A percentile compares a stretch with the other conserved stretches of the same genome.
Evolutionary conservation across 2,888 invertebrate species (phyloP).

Genomic region (Acronicta psi): DNA sequence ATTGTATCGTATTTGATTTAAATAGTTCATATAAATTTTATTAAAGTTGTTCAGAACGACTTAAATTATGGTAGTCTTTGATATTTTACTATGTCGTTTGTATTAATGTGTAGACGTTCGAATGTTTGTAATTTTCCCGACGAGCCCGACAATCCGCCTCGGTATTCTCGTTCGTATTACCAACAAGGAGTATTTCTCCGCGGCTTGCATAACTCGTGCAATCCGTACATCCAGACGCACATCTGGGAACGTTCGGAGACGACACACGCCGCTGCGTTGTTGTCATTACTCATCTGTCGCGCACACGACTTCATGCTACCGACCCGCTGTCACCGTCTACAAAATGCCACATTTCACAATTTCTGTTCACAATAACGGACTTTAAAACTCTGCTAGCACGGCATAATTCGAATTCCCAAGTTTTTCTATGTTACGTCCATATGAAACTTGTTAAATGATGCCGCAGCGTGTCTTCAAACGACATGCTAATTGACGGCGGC

Average conservation of each 20-base stretch:
- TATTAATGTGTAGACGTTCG: constrained; percentile 48
- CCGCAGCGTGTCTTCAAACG: constrained; percentile 84
- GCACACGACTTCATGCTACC: constrained; percentile 82
- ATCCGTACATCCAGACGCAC: constrained; percentile 78
- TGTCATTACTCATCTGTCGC: constrained; percentile 88
- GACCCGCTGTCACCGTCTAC: constrained; percentile 67
- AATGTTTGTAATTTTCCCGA: constrained; percentile 60
- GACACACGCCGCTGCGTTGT: constrained; percentile 82
- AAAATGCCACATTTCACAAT: constrained; percentile 71
- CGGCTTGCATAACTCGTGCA: constrained; percentile 79
- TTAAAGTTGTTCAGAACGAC: constrained; percentile 36
- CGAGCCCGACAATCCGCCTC: constrained; percentile 54
- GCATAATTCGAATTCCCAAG: constrained; percentile 58
- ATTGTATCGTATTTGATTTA: constrained; percentile 34
- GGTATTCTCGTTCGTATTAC: constrained; percentile 66
- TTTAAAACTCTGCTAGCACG: constrained; percentile 66
- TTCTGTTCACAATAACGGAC: constrained; percentile 68
- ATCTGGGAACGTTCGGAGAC: constrained; percentile 83
- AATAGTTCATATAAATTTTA: constrained; percentile 42
- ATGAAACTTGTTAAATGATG: constrained; percentile 63
- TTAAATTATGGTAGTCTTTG: constrained; percentile 34
- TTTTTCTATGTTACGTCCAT: constrained; percentile 60
- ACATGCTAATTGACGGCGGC: constrained; percentile 86
- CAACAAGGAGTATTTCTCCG: constrained; percentile 68
- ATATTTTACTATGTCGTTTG: constrained; percentile 29